Conservation (phyloP, 2,113 vertebrate species). For the Onychostoma macrolepis region DNA sequence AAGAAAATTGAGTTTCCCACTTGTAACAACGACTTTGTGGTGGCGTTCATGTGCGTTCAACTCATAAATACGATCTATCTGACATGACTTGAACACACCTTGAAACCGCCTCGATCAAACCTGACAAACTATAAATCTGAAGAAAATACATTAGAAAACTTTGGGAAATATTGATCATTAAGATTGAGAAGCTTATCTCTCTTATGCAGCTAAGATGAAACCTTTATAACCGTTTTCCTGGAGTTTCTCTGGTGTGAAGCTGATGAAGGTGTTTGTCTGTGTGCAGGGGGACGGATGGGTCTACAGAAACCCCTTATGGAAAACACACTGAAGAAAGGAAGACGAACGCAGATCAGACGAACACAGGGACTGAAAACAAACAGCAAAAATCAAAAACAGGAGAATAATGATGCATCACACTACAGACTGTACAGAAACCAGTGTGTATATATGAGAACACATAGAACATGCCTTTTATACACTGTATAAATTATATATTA, state of each 20-base stretch:
- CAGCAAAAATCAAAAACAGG: neutral
- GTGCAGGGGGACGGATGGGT: constrained; percentile 89
- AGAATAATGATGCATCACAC: neutral
- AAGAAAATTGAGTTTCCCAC: no score
- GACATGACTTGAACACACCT: no score
- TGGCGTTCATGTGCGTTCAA: no score
- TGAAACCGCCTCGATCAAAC: neutral
- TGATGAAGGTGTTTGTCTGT: constrained; percentile 47
- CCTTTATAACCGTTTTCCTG: neutral
- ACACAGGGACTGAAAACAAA: neutral
- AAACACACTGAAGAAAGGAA: constrained; percentile 78
- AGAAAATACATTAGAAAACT: neutral
- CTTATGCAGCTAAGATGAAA: neutral
- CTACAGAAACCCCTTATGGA: constrained; percentile 89
- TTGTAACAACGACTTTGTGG: no score
- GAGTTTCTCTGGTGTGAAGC: neutral
- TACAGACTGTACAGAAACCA: neutral
- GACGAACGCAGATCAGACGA: neutral
- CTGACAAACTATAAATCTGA: neutral
- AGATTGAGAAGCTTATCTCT: neutral
- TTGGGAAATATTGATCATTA: neutral
- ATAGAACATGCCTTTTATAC: constrained; percentile 5
- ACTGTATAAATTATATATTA: neutral
- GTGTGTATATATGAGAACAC: neutral
- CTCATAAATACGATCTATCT: no score